Conservation (phyloP, 2,888 invertebrate genomes). For the Pilophorus perplexus region DNA sequence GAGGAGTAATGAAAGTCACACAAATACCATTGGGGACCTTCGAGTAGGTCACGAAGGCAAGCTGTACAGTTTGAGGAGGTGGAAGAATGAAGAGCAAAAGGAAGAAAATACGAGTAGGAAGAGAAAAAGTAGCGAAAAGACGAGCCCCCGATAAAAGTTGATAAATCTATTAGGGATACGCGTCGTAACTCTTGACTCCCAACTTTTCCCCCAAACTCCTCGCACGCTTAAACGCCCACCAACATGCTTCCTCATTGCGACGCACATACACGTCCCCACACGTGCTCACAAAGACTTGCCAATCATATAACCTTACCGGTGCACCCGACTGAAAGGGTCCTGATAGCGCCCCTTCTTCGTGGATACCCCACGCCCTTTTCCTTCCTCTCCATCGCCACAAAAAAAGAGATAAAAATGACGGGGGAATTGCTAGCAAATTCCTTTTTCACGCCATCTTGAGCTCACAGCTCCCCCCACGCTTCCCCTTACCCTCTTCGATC, state of each 20-base stretch:
- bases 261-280: background rate
- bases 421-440: slow-evolving; percentile 46
- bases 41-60: no score
- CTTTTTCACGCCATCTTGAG: slow-evolving; percentile 45
- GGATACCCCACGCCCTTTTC: background rate
- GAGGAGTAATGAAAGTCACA: no score
- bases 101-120: background rate
- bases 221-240: slow-evolving; percentile 17
- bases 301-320: slow-evolving; percentile 36
- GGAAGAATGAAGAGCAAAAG: background rate
- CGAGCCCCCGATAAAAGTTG: slow-evolving; percentile 31
- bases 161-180: slow-evolving; percentile 33
- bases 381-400: background rate
- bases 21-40: no score
- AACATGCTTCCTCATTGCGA: slow-evolving; percentile 23
- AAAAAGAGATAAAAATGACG: slow-evolving; percentile 38
- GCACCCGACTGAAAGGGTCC: slow-evolving; percentile 36
- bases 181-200: slow-evolving; percentile 31
- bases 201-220: background rate
- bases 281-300: slow-evolving; percentile 30
- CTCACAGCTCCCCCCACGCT: slow-evolving; percentile 26
- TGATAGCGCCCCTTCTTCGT: no score
- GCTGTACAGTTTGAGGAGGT: no score
- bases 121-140: background rate
- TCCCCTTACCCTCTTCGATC: slow-evolving; percentile 12